Evolutionary conservation across 1,140 invertebrate species (phyloP).

Genomic region (Atta colombica): DNA sequence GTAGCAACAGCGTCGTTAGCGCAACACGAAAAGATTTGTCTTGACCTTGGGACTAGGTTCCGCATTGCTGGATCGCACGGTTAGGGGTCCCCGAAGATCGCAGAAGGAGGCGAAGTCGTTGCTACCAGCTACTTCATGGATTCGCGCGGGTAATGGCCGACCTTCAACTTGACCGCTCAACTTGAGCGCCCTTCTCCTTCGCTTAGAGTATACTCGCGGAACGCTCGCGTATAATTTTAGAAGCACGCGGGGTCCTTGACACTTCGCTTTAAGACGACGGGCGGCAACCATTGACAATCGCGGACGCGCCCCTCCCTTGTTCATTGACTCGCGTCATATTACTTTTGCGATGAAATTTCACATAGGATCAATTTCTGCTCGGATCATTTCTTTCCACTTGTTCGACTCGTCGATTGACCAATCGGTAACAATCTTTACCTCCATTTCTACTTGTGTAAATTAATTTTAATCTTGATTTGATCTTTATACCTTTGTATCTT

Average conservation of each 20-base stretch:
- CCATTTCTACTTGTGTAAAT: too few species aligned
- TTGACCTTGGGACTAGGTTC: slow-evolving; percentile 71
- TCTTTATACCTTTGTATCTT: background rate
- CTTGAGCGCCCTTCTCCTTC: slow-evolving; percentile 67
- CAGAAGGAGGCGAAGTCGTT: slow-evolving; percentile 21
- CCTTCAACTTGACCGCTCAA: slow-evolving; percentile 81
- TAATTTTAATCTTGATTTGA: background rate
- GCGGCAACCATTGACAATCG: slow-evolving; percentile 64
- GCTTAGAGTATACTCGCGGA: slow-evolving; percentile 27
- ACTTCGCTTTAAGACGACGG: slow-evolving; percentile 54
- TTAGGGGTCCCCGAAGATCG: slow-evolving; percentile 27
- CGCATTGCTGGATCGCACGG: slow-evolving; percentile 66
- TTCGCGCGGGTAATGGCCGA: slow-evolving; percentile 52
- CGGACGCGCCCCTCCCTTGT: slow-evolving; percentile 30
- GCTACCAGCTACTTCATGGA: background rate
- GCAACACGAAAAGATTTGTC: background rate
- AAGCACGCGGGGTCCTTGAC: slow-evolving; percentile 70
- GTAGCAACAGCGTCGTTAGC: slow-evolving; percentile 15
- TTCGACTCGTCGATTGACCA: background rate
- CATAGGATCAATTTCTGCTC: background rate
- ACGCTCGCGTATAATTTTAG: slow-evolving; percentile 71
- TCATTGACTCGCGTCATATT: slow-evolving; percentile 54
- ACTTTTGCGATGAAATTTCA: slow-evolving; percentile 20
- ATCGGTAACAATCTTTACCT: background rate
- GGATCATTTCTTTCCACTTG: background rate